Percentiles rank a stretch among this genome's conserved stretches.
Conservation (phyloP, 2,113 vertebrate genomes). For the Charadrius vociferus region DNA sequence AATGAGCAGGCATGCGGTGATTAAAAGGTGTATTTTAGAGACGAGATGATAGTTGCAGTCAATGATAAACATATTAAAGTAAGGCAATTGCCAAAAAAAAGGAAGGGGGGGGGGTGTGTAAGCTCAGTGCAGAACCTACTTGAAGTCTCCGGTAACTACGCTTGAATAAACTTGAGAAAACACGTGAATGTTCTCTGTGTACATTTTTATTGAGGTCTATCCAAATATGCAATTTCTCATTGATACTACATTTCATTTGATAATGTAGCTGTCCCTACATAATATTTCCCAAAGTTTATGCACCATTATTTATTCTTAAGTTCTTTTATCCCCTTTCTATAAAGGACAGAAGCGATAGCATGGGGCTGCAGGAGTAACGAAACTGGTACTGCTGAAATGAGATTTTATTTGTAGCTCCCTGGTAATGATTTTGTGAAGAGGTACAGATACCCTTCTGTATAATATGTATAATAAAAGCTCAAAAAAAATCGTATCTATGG, state of each 20-base stretch:
- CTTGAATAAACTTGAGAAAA: not conserved
- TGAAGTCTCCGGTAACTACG: not conserved
- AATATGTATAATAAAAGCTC: not conserved
- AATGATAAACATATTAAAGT: not conserved
- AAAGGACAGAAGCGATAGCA: not conserved
- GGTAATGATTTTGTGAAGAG: not conserved
- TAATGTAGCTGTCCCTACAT: not conserved
- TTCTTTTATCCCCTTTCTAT: not conserved
- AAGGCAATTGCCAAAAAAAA: not conserved
- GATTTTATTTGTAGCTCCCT: not conserved
- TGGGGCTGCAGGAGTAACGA: not conserved
- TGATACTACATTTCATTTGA: not conserved
- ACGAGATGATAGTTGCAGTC: not conserved
- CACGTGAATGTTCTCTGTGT: not conserved
- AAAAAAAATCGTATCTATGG: not conserved
- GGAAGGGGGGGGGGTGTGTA: no score
- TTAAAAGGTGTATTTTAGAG: not conserved
- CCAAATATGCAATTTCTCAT: not conserved
- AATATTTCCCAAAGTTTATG: not conserved
- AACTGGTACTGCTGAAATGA: not conserved
- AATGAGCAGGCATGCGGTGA: not conserved
- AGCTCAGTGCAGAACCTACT: not conserved
- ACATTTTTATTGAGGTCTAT: not conserved
- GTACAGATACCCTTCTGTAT: not conserved
- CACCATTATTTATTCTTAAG: not conserved